A percentile compares a stretch with the other conserved stretches of the same genome.
phyloP scores from a whole-genome alignment of 2,797 vertebrate genomes.

The Dallia pectoralis region DNA sequence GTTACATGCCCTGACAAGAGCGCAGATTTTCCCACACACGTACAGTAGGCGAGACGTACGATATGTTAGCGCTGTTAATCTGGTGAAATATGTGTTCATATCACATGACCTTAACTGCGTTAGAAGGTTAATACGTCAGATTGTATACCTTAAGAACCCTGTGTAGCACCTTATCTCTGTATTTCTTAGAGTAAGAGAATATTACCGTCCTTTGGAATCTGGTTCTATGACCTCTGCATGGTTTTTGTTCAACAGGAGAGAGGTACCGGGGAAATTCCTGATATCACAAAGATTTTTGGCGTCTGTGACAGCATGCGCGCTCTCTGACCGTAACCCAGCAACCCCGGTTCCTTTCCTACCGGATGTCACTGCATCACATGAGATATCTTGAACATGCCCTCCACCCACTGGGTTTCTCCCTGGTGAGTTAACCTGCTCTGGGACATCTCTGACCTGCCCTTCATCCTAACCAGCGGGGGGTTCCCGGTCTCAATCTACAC shows the following conservation, averaged over 20 bases:
- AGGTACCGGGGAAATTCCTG: neutral
- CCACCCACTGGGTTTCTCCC: conserved; percentile 53
- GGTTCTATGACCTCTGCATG: neutral
- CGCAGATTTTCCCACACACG: conserved; percentile 54
- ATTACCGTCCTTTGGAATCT: neutral
- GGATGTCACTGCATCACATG: conserved; percentile 44
- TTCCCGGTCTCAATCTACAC: neutral
- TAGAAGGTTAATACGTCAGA: neutral
- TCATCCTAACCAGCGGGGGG: conserved; percentile 54
- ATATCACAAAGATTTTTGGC: neutral
- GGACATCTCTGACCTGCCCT: conserved; percentile 52
- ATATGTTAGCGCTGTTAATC: neutral
- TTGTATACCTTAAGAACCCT: neutral
- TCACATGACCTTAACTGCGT: conserved; percentile 24
- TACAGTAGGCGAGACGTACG: neutral
- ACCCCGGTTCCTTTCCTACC: conserved; percentile 8
- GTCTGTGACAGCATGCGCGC: neutral
- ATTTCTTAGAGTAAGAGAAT: neutral
- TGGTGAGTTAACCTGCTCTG: conserved; percentile 63
- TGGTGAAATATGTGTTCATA: neutral
- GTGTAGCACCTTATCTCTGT: neutral
- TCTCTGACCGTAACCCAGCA: neutral
- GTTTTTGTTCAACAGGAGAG: neutral
- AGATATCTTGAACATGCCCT: conserved; percentile 59
- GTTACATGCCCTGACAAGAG: conserved; percentile 53